Evolutionary conservation across 1,140 invertebrate genomes (phyloP).

Genomic region (Drosophila novamexicana): DNA sequence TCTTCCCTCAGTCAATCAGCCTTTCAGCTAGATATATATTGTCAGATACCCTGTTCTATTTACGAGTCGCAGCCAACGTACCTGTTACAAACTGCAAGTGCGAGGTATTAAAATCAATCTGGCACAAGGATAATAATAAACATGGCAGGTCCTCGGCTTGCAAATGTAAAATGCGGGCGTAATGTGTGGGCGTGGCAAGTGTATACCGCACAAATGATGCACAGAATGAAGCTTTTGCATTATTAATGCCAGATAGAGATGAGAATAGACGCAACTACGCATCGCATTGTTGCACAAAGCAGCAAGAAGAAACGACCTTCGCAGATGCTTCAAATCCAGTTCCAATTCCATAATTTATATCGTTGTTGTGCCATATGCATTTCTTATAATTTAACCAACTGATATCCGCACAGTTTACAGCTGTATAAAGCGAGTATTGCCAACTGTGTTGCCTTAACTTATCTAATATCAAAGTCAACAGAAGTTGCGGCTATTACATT

Average conservation of each 20-base stretch:
- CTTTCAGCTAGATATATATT: background rate
- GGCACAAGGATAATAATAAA: constrained; percentile 69
- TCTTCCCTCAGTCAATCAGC: background rate
- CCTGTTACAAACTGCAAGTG: background rate
- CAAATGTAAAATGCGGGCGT: constrained; percentile 35
- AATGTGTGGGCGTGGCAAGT: constrained; percentile 17
- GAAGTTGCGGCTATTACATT: background rate
- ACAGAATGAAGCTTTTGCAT: constrained; percentile 38
- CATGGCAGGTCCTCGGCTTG: constrained; percentile 10
- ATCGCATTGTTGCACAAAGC: constrained; percentile 4
- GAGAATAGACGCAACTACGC: constrained; percentile 12
- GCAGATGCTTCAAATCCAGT: constrained; percentile 4
- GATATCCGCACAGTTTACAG: background rate
- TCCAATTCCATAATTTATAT: constrained; percentile 6
- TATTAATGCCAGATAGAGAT: constrained; percentile 32
- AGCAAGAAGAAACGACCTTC: constrained; percentile 12
- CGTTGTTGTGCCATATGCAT: too few relatives aligned
- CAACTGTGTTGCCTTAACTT: constrained; percentile 5
- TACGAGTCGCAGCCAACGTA: background rate
- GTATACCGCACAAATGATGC: constrained; percentile 22
- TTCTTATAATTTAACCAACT: constrained; percentile 4
- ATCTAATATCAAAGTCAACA: constrained; percentile 7
- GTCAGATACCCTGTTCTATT: background rate
- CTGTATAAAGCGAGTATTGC: background rate
- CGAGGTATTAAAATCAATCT: constrained; percentile 65